Evolutionary conservation across 2,797 vertebrate genomes (phyloP).

Genomic region (Acanthiza pusilla): DNA sequence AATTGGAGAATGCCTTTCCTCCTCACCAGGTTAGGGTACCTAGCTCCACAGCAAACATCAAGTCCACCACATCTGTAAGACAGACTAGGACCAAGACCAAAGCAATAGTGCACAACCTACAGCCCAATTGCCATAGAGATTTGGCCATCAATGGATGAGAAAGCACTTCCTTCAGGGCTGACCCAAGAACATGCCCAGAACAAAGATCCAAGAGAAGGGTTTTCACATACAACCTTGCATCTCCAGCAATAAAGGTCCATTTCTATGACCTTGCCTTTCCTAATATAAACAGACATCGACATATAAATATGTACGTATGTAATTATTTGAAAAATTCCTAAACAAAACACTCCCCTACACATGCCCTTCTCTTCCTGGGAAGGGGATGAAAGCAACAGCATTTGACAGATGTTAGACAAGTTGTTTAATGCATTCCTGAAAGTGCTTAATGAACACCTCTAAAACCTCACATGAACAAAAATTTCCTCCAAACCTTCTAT

Average conservation of each 20-base stretch:
- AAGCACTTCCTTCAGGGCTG: not conserved
- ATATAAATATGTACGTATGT: not conserved
- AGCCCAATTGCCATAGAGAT: not conserved
- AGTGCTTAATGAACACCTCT: not conserved
- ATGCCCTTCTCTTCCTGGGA: not conserved
- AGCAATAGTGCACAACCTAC: not conserved
- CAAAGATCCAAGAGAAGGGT: not conserved
- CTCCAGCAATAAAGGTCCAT: not conserved
- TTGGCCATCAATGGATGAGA: not conserved
- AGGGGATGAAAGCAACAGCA: conserved; percentile 4
- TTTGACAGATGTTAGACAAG: not conserved
- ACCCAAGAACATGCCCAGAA: not conserved
- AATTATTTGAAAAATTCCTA: conserved; percentile 11
- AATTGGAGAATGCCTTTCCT: not conserved
- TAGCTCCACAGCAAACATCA: not conserved
- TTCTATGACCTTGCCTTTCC: not conserved
- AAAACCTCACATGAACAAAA: not conserved
- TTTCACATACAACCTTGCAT: not conserved
- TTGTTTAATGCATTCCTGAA: not conserved
- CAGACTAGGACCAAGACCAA: not conserved
- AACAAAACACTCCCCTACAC: not conserved
- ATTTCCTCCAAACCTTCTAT: not conserved
- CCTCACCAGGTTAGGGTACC: not conserved
- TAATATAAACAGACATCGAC: not conserved
- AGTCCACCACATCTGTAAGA: not conserved